These are phyloP conservation scores for Thelaira solivaga DNA, from an alignment of 2,888 invertebrate genomes.

Conservation along the genomic window DNA sequence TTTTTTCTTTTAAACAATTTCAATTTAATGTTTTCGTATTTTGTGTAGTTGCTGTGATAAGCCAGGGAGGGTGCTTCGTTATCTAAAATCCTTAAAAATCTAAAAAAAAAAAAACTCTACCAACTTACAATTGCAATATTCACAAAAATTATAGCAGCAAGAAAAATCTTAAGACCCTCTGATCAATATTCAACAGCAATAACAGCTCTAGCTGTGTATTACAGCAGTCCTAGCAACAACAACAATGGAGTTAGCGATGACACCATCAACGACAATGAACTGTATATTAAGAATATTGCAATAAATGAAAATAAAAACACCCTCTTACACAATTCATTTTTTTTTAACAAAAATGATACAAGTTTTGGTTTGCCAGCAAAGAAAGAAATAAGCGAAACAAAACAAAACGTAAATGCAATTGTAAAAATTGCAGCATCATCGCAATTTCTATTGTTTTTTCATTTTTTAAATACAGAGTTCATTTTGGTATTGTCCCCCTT, in stretches of 20 bases:
- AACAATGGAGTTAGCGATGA: too few species aligned
- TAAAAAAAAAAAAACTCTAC: constrained; percentile 21
- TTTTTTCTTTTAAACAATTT: constrained; percentile 28
- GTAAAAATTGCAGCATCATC: constrained; percentile 60
- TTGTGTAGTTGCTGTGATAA: background rate
- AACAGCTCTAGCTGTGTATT: constrained; percentile 1
- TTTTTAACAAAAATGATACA: constrained; percentile 1
- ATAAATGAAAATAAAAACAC: constrained; percentile 36
- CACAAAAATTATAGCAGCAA: constrained; percentile 43
- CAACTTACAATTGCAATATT: constrained; percentile 51
- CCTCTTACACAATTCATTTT: constrained; percentile 42
- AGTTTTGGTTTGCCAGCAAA: constrained; percentile 25
- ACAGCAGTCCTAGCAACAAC: constrained; percentile 24
- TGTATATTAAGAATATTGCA: constrained; percentile 18
- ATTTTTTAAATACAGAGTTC: background rate
- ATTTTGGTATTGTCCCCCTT: constrained; percentile 2
- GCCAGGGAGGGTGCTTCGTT: constrained; percentile 49
- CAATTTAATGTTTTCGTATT: background rate
- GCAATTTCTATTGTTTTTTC: constrained; percentile 50
- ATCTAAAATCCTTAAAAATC: constrained; percentile 38
- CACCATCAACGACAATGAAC: constrained; percentile 3
- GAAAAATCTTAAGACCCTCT: constrained; percentile 19
- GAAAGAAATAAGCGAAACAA: background rate
- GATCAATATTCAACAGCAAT: background rate
- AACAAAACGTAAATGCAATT: constrained; percentile 47